Evolutionary conservation across 2,113 vertebrate species (phyloP).

Genomic region (Ochotona curzoniae): DNA sequence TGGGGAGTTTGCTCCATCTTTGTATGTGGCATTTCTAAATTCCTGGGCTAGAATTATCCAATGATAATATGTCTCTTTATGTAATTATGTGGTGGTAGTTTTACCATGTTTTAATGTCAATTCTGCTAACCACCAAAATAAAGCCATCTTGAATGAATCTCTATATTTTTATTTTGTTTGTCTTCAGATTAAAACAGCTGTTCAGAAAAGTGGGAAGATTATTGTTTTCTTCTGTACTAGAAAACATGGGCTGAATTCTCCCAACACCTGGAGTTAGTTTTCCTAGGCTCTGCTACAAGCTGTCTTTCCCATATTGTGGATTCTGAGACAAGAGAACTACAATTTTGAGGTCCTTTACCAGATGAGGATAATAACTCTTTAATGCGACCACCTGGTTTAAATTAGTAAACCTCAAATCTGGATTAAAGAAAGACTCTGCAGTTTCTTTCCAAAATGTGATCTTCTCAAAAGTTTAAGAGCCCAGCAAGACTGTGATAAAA

Average conservation of each 20-base stretch:
- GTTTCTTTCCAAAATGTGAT: slow-evolving; percentile 27
- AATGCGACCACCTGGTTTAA: not conserved
- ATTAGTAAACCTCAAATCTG: slow-evolving; percentile 40
- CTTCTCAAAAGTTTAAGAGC: slow-evolving; percentile 64
- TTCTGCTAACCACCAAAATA: slow-evolving; percentile 41
- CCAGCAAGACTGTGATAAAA: not conserved
- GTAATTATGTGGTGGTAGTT: slow-evolving; percentile 39
- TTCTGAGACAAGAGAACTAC: not conserved
- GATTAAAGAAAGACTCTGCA: not conserved
- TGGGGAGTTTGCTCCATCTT: slow-evolving; percentile 16
- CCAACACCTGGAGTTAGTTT: not conserved
- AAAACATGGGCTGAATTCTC: not conserved
- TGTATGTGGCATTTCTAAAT: slow-evolving; percentile 5
- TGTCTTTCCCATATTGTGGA: not conserved
- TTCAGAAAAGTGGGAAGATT: slow-evolving; percentile 44
- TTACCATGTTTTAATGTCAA: not conserved
- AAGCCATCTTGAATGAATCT: slow-evolving; percentile 28
- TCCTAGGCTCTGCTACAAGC: slow-evolving; percentile 10
- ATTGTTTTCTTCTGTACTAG: slow-evolving; percentile 24
- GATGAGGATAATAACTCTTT: slow-evolving; percentile 2
- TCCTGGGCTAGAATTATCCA: not conserved
- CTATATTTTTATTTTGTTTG: slow-evolving; percentile 27
- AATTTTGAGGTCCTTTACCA: not conserved
- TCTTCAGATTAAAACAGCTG: slow-evolving; percentile 13
- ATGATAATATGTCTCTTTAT: not conserved